Conservation (phyloP, 1,140 invertebrate species). For the Oryzaephilus surinamensis region DNA sequence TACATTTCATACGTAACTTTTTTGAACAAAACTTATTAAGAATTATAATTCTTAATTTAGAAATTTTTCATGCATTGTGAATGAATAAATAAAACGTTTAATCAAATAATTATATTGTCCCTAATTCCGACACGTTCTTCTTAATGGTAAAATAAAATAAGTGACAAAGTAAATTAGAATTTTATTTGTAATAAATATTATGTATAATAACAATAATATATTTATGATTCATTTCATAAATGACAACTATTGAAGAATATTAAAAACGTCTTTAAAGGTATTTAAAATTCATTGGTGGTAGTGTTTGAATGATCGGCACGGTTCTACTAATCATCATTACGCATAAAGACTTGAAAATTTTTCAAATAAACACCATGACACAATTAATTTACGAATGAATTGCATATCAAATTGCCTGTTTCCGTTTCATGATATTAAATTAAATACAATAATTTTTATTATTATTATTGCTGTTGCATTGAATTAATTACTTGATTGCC, state of each 20-base stretch:
- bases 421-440: too few species aligned
- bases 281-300: slow-evolving; percentile 10
- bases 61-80: too few species aligned
- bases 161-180: slow-evolving; percentile 11
- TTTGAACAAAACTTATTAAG: too few species aligned
- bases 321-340: slow-evolving; percentile 9
- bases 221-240: slow-evolving; percentile 12
- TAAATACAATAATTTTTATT: too few species aligned
- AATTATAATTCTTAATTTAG: too few species aligned
- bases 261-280: slow-evolving; percentile 11
- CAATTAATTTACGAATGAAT: too few species aligned
- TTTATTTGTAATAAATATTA: slow-evolving; percentile 8
- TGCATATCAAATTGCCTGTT: too few species aligned
- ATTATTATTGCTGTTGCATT: too few species aligned
- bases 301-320: slow-evolving; percentile 9
- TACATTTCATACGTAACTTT: too few species aligned
- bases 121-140: slow-evolving; percentile 8
- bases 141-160: too few species aligned
- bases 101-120: slow-evolving; percentile 10
- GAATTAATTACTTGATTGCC: too few species aligned
- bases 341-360: slow-evolving; percentile 9
- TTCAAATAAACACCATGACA: slow-evolving; percentile 9
- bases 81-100: too few species aligned
- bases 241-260: slow-evolving; percentile 8
- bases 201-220: slow-evolving; percentile 12